Evolutionary conservation across 2,797 vertebrate species (phyloP), one percentile per base, ranked within the genome.

Genomic region (Paedocypris micromegethes): DNA sequence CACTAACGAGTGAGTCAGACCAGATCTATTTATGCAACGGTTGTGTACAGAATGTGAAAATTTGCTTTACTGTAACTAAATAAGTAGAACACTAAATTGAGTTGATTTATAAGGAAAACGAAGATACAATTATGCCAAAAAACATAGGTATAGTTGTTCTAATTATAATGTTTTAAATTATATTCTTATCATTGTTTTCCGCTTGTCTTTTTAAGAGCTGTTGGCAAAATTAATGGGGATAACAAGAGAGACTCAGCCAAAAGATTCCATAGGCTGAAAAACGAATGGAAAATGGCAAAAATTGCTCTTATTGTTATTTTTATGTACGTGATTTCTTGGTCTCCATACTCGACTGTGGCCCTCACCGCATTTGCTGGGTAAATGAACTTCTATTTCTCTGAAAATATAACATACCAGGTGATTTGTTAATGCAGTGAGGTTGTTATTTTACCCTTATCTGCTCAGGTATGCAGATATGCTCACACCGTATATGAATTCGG

Each of bases 251-350:
- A 92, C 69, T 86, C 90, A 0, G 79, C 88, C 52, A 90, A 86
- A 72, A 90, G 83, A 8, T 90, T 86, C 75, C 86, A 90, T 9
- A 90, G 88, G 54, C 86, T 97, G 80, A 93, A 91, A 86, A 94
- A 88, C 7, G 95, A 98, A 78, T 97, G 96, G 95, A 95, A 93
- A 83, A 94, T 93, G 90, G 96, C 95, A 5, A 97, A 96, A 90
- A 90, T 94, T 3, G 92, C 93, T 1, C 82, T 98, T 77, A 89
- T 97, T 2, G 86, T 94, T 80, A 96, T 95, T 81, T 86, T 93
- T 42, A 87, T 95, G 41, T 98, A 90, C 23, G 90, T 96, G 70
- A 74, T 98, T 71, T 98, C 95, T 79, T 98, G 95, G 95, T 92
- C 93, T 3, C 94, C 96, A 3, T 98, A 98, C 80, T 93, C 95